A percentile compares a stretch with the other conserved stretches of the same genome.
phyloP scores from a whole-genome alignment of 2,113 vertebrate species.

The Mellivora capensis region DNA sequence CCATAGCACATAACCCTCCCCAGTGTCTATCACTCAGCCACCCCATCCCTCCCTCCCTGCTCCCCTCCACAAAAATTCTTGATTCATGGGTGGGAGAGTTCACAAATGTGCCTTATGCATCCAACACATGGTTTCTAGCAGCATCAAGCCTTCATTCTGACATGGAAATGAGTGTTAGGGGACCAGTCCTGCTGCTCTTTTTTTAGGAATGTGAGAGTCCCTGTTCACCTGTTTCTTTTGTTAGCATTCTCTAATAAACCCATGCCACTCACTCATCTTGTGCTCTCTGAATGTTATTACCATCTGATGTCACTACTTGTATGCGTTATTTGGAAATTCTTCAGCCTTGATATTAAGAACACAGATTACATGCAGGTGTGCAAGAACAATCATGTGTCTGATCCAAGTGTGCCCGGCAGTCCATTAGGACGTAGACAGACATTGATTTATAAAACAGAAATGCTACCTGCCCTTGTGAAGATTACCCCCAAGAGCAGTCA shows the following conservation, averaged over 20 bases:
- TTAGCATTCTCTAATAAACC: not conserved
- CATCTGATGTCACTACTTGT: too few species aligned
- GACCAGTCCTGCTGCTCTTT: rapidly evolving
- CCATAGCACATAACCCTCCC: too few species aligned
- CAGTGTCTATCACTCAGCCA: too few species aligned
- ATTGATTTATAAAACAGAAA: not conserved
- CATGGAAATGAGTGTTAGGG: not conserved
- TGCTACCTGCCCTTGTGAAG: not conserved
- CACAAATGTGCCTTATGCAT: rapidly evolving
- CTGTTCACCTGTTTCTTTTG: not conserved
- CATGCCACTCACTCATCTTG: rapidly evolving
- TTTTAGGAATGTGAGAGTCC: rapidly evolving
- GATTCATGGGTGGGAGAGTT: rapidly evolving
- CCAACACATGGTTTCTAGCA: not conserved
- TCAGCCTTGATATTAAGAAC: not conserved
- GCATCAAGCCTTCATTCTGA: too few species aligned
- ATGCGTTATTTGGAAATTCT: not conserved
- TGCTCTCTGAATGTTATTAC: rapidly evolving
- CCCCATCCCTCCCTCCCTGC: too few species aligned
- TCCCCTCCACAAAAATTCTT: not conserved
- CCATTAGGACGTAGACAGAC: rapidly evolving
- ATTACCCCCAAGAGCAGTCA: not conserved
- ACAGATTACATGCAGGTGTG: not conserved
- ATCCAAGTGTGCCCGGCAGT: too few species aligned
- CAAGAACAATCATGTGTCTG: not conserved